Percentiles rank a stretch among this genome's conserved stretches.
Conservation (phyloP, 2,797 vertebrate genomes). For the Chaetophractus vellerosus region DNA sequence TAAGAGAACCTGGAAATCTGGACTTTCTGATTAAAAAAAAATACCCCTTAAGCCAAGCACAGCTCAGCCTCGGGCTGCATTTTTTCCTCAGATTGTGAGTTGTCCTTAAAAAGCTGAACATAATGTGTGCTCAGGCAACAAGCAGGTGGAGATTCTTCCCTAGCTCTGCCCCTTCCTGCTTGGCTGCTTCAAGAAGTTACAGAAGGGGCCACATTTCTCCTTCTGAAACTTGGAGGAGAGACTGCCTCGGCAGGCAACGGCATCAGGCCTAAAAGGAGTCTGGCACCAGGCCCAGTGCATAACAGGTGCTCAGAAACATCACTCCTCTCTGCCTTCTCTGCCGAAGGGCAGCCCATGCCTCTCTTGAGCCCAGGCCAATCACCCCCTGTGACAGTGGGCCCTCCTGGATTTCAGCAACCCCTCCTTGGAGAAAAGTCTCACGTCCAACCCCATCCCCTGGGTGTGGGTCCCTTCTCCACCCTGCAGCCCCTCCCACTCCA, state of each 20-base stretch:
- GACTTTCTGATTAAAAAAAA: too few species aligned
- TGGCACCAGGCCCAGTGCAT: background rate
- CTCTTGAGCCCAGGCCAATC: background rate
- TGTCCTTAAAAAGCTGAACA: background rate
- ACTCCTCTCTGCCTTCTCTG: accelerated
- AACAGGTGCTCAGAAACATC: background rate
- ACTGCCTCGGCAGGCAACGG: background rate
- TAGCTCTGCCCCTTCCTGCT: background rate
- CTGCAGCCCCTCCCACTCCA: background rate
- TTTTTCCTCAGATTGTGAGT: background rate
- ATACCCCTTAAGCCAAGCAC: background rate
- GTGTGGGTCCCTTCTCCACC: background rate
- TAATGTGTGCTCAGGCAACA: too few species aligned
- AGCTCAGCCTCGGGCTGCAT: background rate
- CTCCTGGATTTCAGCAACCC: background rate
- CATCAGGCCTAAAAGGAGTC: background rate
- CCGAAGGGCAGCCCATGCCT: accelerated
- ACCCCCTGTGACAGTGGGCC: background rate
- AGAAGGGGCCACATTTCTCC: background rate
- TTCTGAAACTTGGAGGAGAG: too few species aligned
- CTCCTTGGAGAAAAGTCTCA: too few species aligned
- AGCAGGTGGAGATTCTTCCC: too few species aligned
- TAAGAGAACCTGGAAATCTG: too few species aligned
- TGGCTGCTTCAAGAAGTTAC: background rate
- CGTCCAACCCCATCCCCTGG: background rate